phyloP scores from a whole-genome alignment of 2,888 invertebrate species.

The Alcis repandata region DNA sequence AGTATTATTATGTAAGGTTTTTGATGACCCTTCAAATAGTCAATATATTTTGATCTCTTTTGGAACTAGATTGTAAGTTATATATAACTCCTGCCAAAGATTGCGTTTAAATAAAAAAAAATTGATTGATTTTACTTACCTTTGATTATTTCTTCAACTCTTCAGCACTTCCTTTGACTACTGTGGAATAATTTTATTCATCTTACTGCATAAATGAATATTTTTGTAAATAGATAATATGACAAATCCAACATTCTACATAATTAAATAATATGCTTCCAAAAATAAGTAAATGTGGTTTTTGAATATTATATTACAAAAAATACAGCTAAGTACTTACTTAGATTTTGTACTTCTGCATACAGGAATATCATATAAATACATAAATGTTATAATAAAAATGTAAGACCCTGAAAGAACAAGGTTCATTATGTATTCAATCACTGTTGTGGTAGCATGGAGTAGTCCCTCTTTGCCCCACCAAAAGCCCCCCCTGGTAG shows the following conservation, averaged over 20 bases:
- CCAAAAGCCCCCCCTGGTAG: too few species aligned
- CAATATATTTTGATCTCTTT: constrained; percentile 75
- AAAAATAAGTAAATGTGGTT: too few species aligned
- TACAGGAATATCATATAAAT: too few species aligned
- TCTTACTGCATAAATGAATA: not conserved
- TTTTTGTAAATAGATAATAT: not conserved
- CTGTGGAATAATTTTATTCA: not conserved
- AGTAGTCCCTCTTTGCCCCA: too few species aligned
- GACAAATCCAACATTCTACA: not conserved
- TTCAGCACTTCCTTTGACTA: not conserved
- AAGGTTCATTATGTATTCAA: too few species aligned
- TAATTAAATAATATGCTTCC: too few species aligned
- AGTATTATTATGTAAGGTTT: constrained; percentile 64
- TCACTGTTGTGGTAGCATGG: too few species aligned
- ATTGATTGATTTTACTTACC: constrained; percentile 34
- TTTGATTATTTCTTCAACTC: constrained; percentile 37
- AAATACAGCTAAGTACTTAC: too few species aligned
- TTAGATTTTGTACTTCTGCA: too few species aligned
- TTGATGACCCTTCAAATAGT: constrained; percentile 57
- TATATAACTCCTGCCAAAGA: constrained; percentile 75
- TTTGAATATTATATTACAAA: too few species aligned
- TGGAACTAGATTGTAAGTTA: constrained; percentile 62
- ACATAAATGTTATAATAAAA: too few species aligned
- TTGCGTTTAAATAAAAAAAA: constrained; percentile 61
- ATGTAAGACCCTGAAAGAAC: too few species aligned